Evolutionary conservation across 64 coral and sea anemone species (phyloP).

Genomic region (Actinia equina): DNA sequence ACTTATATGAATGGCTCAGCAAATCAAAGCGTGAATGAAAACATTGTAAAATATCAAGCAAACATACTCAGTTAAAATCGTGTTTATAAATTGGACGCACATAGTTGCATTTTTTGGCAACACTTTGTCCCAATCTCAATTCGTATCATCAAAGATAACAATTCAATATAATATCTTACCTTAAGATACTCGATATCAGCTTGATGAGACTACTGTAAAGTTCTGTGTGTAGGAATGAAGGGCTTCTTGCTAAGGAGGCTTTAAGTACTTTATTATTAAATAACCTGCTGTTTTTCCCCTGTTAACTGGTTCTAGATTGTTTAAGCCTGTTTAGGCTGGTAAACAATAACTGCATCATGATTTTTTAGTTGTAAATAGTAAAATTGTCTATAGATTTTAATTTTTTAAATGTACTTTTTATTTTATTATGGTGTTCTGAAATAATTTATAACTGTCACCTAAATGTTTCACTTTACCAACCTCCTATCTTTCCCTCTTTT

Average conservation of each 20-base stretch:
- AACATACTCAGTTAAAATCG: too few species aligned
- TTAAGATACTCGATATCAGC: background rate
- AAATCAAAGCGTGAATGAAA: too few species aligned
- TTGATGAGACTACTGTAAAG: background rate
- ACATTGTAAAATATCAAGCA: too few species aligned
- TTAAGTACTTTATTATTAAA: background rate
- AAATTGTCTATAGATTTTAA: too few species aligned
- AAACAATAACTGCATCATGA: background rate
- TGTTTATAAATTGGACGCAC: background rate
- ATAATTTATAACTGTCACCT: too few species aligned
- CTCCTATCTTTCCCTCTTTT: too few species aligned
- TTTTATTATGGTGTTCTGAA: too few species aligned
- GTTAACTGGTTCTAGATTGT: background rate
- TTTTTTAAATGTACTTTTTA: too few species aligned
- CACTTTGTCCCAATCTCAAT: background rate
- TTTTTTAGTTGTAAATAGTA: background rate
- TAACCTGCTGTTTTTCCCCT: background rate
- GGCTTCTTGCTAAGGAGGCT: background rate
- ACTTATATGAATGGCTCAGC: too few species aligned
- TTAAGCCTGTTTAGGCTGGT: background rate
- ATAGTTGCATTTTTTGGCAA: background rate
- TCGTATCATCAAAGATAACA: background rate
- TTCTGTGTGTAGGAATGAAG: background rate
- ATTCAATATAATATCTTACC: background rate
- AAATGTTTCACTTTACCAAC: background rate